A percentile compares a stretch with the other conserved stretches of the same genome.
These are phyloP conservation scores for Platichthys flesus DNA, from an alignment of 2,113 vertebrate species.

Conservation along the genomic window DNA sequence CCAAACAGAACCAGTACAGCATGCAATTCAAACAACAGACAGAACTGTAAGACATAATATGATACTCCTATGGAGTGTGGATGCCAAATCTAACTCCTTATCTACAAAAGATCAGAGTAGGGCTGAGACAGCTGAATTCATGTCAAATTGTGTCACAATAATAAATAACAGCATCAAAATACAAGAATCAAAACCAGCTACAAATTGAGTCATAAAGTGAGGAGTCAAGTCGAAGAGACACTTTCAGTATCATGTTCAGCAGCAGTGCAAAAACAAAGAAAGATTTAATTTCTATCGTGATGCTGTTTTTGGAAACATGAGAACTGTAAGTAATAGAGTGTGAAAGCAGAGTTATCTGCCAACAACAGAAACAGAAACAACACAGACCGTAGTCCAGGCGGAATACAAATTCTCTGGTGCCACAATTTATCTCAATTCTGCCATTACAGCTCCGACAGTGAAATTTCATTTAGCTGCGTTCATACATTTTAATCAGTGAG, in stretches of 20 bases:
- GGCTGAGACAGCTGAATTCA: neutral
- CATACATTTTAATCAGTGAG: slow-evolving; percentile 55
- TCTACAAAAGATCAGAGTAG: too few species aligned
- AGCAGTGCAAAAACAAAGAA: slow-evolving; percentile 6
- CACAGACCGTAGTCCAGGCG: slow-evolving; percentile 5
- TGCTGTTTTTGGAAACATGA: slow-evolving; percentile 27
- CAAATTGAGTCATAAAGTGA: slow-evolving; percentile 12
- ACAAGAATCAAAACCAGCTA: neutral
- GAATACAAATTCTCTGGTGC: slow-evolving; percentile 29
- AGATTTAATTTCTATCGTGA: slow-evolving; percentile 24
- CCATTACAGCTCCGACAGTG: slow-evolving; percentile 17
- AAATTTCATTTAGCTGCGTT: slow-evolving; percentile 42
- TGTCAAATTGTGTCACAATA: neutral
- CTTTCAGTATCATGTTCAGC: slow-evolving; percentile 16
- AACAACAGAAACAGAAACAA: slow-evolving; percentile 29
- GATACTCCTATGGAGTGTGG: too few species aligned
- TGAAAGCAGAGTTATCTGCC: slow-evolving; percentile 28
- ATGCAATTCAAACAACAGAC: too few species aligned
- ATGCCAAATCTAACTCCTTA: too few species aligned
- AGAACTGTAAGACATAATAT: too few species aligned
- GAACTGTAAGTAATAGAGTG: slow-evolving; percentile 16
- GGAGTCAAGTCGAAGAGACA: neutral
- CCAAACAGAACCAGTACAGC: too few species aligned
- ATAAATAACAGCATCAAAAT: neutral
- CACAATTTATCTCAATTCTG: slow-evolving; percentile 40